Conservation (phyloP, 2,797 vertebrate species). For the Rachycentron canadum region DNA sequence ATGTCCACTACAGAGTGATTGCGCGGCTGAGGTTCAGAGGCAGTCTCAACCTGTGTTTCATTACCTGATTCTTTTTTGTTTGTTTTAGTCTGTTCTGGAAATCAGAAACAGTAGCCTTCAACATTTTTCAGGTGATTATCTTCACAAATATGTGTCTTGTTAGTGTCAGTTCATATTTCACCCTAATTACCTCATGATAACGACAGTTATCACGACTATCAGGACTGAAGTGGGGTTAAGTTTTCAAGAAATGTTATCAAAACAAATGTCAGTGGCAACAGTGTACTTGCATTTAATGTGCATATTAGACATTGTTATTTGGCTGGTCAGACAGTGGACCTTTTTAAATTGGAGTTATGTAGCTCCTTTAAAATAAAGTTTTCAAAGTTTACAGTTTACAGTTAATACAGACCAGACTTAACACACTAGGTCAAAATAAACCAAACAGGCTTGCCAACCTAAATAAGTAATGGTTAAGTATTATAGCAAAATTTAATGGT, state of each 20-base stretch:
- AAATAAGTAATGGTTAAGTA: too few species aligned
- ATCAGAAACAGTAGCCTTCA: constrained; percentile 76
- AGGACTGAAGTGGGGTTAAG: constrained; percentile 30
- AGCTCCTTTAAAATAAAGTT: too few species aligned
- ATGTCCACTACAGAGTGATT: constrained; percentile 69
- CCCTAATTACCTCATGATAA: constrained; percentile 61
- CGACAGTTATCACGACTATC: constrained; percentile 24
- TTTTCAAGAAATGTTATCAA: constrained; percentile 18
- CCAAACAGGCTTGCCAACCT: too few species aligned
- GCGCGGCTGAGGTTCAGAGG: constrained; percentile 64
- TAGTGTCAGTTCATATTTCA: constrained; percentile 77
- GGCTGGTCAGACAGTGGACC: too few species aligned
- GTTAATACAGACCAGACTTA: too few species aligned
- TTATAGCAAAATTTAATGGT: too few species aligned
- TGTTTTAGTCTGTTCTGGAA: constrained; percentile 77
- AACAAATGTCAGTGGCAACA: neutral
- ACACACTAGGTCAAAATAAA: too few species aligned
- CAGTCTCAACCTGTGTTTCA: constrained; percentile 80
- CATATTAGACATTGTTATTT: neutral
- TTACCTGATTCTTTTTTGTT: constrained; percentile 80
- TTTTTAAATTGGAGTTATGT: too few species aligned
- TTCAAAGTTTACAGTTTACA: too few species aligned
- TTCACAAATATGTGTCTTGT: constrained; percentile 69
- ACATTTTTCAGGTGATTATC: constrained; percentile 74
- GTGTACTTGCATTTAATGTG: neutral